phyloP scores from a whole-genome alignment of 2,888 invertebrate genomes.

The Candidula unifasciata region DNA sequence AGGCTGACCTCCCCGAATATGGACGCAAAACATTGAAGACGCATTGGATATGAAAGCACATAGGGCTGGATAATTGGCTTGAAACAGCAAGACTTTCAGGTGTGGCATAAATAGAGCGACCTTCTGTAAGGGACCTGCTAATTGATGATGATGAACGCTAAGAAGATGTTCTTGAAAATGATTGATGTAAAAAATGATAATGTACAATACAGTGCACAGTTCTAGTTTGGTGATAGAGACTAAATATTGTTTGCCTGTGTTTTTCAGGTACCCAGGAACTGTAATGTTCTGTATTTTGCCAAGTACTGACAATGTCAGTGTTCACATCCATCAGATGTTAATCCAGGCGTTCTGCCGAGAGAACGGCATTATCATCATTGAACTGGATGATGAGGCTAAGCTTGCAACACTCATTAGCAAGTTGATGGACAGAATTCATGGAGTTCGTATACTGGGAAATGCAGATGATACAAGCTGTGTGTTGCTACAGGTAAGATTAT shows the following conservation, averaged over 20 bases:
- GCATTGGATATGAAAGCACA: too few relatives aligned
- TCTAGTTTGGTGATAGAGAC: too few relatives aligned
- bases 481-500: slow-evolving; percentile 34
- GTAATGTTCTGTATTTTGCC: slow-evolving; percentile 50
- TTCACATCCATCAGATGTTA: slow-evolving; percentile 44
- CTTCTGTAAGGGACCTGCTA: too few relatives aligned
- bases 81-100: too few relatives aligned
- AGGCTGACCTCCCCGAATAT: too few relatives aligned
- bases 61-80: too few relatives aligned
- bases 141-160: too few relatives aligned
- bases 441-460: slow-evolving; percentile 8
- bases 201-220: not conserved
- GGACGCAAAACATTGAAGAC: too few relatives aligned
- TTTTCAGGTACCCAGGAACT: slow-evolving; percentile 33
- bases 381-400: slow-evolving; percentile 16
- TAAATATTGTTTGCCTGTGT: not conserved
- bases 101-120: too few relatives aligned
- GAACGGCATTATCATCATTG: slow-evolving; percentile 37
- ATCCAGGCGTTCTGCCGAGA: slow-evolving; percentile 48
- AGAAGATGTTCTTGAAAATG: not conserved
- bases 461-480: slow-evolving; percentile 28
- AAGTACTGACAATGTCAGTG: slow-evolving; percentile 22
- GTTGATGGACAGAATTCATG: not conserved
- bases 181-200: not conserved
- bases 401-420: slow-evolving; percentile 7